Evolutionary conservation across 2,113 vertebrate genomes (phyloP), one percentile per base, ranked within the genome.

Genomic region (Dermatemys mawii): DNA sequence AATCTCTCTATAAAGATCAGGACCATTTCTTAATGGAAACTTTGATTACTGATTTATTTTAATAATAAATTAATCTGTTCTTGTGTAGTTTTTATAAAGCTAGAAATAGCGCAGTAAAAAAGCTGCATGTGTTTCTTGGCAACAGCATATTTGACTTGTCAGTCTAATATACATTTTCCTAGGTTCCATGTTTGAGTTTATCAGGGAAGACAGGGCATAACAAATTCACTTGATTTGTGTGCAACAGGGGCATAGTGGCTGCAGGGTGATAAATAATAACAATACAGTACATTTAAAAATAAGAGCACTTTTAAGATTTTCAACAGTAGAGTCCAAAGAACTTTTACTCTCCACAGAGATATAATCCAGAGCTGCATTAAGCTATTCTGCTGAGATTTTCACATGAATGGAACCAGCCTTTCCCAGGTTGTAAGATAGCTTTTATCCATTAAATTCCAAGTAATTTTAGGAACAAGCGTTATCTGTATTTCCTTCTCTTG

Each of bases 41-140:
- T 16, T 38, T 92, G 95, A 97, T 94, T 93, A 96, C 86, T 89
- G 29, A 93, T 88, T 84, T 78, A 29, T 94, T 96, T 97, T 83
- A 93, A 96, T 88, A 70, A 97, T 93, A 90, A 86, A 88, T 97
- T 95, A 83, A 92, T 84, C 38, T 63, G 49, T 87, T 94, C 90
- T 95, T 91, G 87, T 83, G 73, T 92, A 88, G 86, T 91, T 75
- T 78, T 5, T 78, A 88, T 82, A 81, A 97, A 97, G 76, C 83
- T 83, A 95, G 94, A 90, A 96, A 95, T 93, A 92, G n/a, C 88
- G 67, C 91, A 85, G 86, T 90, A 16, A 76, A 90, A 96, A 93
- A 96, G 35, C 73, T 81, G 41, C 78, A 14, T 83, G 82, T 94
- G 83, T 95, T 95, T 93, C 97, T 96, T 96, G 94, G 95, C 94